Conservation (phyloP, 2,113 vertebrate species). For the Capra hircus region DNA sequence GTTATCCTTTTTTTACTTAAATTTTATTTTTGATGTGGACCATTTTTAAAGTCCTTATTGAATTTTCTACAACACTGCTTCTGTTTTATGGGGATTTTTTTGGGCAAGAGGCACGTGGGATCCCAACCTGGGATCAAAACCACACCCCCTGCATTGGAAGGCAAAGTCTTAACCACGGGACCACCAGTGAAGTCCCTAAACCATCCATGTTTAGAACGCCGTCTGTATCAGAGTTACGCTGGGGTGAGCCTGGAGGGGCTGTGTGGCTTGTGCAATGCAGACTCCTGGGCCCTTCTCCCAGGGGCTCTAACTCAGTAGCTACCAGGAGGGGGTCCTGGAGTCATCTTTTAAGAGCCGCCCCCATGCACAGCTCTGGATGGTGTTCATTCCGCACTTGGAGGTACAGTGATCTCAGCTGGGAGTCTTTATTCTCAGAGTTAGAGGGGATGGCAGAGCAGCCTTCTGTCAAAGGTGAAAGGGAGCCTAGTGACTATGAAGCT, state of each 20-base stretch:
- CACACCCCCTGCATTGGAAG: not conserved
- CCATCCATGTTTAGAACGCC: not conserved
- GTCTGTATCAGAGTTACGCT: not conserved
- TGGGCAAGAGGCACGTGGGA: not conserved
- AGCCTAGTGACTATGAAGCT: not conserved
- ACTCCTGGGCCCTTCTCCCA: not conserved
- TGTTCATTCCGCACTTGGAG: not conserved
- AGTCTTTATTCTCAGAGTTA: not conserved
- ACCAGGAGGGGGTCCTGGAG: not conserved
- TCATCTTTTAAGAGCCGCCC: accelerated
- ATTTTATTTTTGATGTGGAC: not conserved
- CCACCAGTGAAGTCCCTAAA: not conserved
- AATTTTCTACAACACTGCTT: not conserved
- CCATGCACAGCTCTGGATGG: accelerated
- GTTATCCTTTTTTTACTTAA: not conserved
- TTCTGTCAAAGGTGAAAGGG: not conserved
- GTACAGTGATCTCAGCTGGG: accelerated
- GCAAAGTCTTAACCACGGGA: not conserved
- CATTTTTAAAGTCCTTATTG: not conserved
- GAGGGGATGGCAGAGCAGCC: too few relatives aligned
- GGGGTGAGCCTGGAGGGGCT: not conserved
- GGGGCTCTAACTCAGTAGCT: not conserved
- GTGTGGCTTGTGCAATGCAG: accelerated
- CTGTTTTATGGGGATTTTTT: not conserved
- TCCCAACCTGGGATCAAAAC: not conserved